Percentiles rank a stretch among this genome's conserved stretches.
Conservation (phyloP, 2,797 vertebrate species). For the Rousettus madagascariensis region DNA sequence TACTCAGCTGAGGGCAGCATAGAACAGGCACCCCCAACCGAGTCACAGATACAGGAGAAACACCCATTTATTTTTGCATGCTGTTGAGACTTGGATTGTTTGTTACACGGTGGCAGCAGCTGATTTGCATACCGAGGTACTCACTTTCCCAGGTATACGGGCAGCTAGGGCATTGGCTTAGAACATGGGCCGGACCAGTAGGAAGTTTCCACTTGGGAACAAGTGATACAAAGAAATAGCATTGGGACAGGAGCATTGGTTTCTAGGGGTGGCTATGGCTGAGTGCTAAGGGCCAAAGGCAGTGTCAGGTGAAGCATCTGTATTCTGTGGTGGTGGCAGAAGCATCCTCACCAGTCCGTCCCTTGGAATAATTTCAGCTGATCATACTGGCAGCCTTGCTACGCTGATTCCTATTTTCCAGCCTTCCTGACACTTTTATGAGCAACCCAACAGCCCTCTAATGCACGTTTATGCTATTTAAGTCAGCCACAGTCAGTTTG, state of each 20-base stretch:
- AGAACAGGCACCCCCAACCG: not conserved
- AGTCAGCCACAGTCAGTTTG: not conserved
- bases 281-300: not conserved
- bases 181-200: not conserved
- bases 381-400: not conserved
- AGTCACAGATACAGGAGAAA: not conserved
- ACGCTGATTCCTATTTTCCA: not conserved
- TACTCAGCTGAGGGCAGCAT: not conserved
- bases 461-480: not conserved
- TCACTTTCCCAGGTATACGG: not conserved
- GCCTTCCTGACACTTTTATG: not conserved
- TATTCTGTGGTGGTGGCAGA: not conserved
- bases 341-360: not conserved
- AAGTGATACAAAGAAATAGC: not conserved
- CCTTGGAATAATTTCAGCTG: not conserved
- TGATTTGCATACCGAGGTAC: not conserved
- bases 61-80: not conserved
- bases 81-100: not conserved
- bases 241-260: not conserved
- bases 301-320: not conserved
- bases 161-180: not conserved
- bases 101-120: not conserved
- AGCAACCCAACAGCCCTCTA: not conserved
- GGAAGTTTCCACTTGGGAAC: not conserved
- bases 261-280: not conserved